Conservation (phyloP, 1,140 invertebrate species). For the Aleiodes sp. region DNA sequence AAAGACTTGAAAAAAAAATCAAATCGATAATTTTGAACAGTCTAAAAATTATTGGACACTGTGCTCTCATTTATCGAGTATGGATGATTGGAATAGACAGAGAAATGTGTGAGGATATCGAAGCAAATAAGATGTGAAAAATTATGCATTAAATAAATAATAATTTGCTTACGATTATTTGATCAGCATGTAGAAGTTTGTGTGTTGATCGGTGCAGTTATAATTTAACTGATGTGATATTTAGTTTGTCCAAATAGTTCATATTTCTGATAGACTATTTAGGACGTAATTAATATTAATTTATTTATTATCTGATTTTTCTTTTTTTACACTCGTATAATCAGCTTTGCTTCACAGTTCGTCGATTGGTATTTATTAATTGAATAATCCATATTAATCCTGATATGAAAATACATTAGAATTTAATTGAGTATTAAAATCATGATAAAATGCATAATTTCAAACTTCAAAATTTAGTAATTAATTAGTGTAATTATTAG, state of each 20-base stretch:
- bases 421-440: slow-evolving; percentile 13
- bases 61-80: neutral
- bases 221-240: slow-evolving; percentile 36
- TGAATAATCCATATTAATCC: neutral
- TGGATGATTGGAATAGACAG: neutral
- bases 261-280: neutral
- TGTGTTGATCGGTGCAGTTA: slow-evolving; percentile 29
- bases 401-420: too few species aligned
- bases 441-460: neutral
- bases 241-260: slow-evolving; percentile 29
- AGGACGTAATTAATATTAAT: slow-evolving; percentile 19
- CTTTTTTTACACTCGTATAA: slow-evolving; percentile 27
- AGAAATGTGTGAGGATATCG: neutral
- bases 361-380: slow-evolving; percentile 25
- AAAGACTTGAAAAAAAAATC: slow-evolving; percentile 8
- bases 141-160: neutral
- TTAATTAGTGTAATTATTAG: neutral
- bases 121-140: neutral
- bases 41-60: neutral
- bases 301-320: slow-evolving; percentile 12
- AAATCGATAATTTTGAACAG: neutral
- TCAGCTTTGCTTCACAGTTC: slow-evolving; percentile 38
- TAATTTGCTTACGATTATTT: slow-evolving; percentile 15
- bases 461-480: neutral
- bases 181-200: neutral